Base-by-base conservation (phyloP, 2,888 invertebrate genomes). In the Folsomia candida region DNA sequence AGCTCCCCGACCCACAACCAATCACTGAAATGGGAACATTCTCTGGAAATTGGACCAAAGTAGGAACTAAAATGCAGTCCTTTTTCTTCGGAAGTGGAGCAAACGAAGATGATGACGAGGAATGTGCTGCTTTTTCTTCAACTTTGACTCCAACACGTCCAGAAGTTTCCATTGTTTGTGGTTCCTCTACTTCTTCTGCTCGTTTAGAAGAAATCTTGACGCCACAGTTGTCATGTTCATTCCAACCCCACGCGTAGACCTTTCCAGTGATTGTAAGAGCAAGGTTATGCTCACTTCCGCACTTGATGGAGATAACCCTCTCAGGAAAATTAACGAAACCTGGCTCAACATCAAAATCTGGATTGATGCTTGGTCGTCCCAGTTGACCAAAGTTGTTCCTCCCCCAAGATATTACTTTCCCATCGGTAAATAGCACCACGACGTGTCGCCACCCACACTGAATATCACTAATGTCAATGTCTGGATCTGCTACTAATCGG, bases 151-250 rank as follows among this genome's bases (percentile, higher is more conserved):
- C 27, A 2, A 47, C 18, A 2, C 37, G 28, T 68, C 62, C 1
- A 71, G n/a, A n/a, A n/a, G n/a, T n/a, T 61, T 11, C 58, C 22
- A 25, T 70, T 65, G 28, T 75, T 75, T 76, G 77, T 81, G 80
- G 87, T 83, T 78, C 82, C 81, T 51, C 6, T 14, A 14, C 18
- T 20, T 6, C 4, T 14, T 4, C 6, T 6, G 4, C 20, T n/a
- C 11, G 20, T 54, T 4, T 51, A 37, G 58, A 58, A 27, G 27
- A 22, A 20, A 26, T 51, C 4, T 61, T 28, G 2, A 72, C 68
- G 67, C 93, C 93, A 80, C 93, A 93, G 82, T 90, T 93, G 51
- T 91, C 91, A 84, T 93, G 93, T 81, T 94, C 93, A 83, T 94
- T 93, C 93, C 93, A 94, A 0, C 93, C 93, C 93, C 93, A 94